Evolutionary conservation across 2,797 vertebrate genomes (phyloP).

Genomic region (Manis pentadactyla): DNA sequence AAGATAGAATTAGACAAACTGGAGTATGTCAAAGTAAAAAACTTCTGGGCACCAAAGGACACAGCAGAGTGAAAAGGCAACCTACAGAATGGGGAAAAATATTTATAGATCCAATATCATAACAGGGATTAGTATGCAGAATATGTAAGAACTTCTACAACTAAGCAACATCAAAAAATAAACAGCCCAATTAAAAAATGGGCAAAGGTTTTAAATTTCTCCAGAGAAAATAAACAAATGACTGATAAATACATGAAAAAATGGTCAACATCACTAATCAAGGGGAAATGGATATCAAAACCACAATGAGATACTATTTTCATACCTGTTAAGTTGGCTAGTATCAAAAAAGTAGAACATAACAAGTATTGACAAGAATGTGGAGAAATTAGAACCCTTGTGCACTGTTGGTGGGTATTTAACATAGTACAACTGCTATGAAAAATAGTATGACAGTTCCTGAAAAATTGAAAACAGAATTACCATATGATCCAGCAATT

Average conservation of each 20-base stretch:
- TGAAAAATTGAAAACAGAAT: not conserved
- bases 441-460: not conserved
- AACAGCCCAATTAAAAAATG: not conserved
- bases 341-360: not conserved
- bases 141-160: not conserved
- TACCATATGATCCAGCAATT: not conserved
- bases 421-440: not conserved
- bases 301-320: not conserved
- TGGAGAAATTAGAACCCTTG: not conserved
- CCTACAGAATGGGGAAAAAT: not conserved
- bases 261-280: not conserved
- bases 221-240: not conserved
- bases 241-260: not conserved
- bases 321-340: not conserved
- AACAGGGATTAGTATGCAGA: not conserved
- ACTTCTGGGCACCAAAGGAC: not conserved
- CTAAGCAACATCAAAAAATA: not conserved
- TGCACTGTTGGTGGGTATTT: not conserved
- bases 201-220: not conserved
- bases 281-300: not conserved
- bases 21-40: not conserved
- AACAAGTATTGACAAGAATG: not conserved
- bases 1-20: not conserved
- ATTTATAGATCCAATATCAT: not conserved
- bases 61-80: not conserved